Evolutionary conservation across 1,140 invertebrate species (phyloP).

Genomic region (Thalassaphorura encarpata): DNA sequence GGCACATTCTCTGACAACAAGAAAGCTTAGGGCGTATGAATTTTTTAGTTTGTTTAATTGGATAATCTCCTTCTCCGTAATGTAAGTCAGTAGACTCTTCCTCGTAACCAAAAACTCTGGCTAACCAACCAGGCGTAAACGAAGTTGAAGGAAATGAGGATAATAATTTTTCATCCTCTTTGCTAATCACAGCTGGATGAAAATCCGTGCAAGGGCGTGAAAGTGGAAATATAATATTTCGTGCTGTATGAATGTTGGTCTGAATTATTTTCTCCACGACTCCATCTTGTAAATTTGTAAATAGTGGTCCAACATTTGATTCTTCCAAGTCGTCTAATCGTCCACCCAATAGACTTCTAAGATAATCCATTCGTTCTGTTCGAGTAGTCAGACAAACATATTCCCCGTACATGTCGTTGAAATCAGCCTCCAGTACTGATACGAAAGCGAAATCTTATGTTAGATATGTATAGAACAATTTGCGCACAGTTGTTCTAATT

Average conservation of each 20-base stretch:
- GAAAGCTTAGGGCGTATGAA: not conserved
- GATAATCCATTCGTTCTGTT: slow-evolving; percentile 14
- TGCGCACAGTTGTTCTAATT: not conserved
- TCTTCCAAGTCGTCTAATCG: slow-evolving; percentile 15
- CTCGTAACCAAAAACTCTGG: slow-evolving; percentile 15
- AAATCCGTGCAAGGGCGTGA: not conserved
- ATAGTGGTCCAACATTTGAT: slow-evolving; percentile 12
- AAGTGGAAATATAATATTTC: slow-evolving; percentile 6
- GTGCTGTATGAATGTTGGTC: not conserved
- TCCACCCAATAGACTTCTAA: slow-evolving; percentile 9
- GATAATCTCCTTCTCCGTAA: slow-evolving; percentile 4
- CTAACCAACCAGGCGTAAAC: slow-evolving; percentile 12
- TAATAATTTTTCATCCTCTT: slow-evolving; percentile 17
- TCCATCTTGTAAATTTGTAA: not conserved
- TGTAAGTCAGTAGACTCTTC: not conserved
- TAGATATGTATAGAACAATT: not conserved
- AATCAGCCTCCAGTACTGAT: slow-evolving; percentile 14
- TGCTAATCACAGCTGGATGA: not conserved
- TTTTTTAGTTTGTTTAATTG: not conserved
- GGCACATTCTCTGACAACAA: not conserved
- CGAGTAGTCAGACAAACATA: slow-evolving; percentile 15
- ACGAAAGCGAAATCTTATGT: not conserved
- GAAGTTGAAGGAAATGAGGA: slow-evolving; percentile 5
- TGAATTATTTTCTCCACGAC: slow-evolving; percentile 6
- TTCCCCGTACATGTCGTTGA: slow-evolving; percentile 25